Conservation (phyloP, 1,140 invertebrate genomes). For the Drosophila kurseongensis region DNA sequence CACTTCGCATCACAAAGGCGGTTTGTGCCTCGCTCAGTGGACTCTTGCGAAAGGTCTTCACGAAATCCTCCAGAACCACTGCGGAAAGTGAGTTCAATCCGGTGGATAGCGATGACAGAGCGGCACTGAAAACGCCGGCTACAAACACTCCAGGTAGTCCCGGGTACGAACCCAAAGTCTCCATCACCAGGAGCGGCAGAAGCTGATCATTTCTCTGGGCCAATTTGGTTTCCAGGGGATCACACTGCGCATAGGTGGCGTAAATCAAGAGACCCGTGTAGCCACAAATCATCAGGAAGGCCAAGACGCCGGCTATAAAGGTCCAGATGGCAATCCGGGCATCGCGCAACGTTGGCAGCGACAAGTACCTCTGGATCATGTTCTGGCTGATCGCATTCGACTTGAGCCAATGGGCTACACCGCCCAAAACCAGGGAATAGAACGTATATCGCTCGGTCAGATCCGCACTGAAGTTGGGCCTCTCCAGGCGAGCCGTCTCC, state of each 20-base stretch:
- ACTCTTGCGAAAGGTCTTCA: constrained; percentile 87
- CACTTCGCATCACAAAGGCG: constrained; percentile 88
- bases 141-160: constrained; percentile 93
- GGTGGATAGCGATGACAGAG: constrained; percentile 94
- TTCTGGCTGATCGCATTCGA: constrained; percentile 93
- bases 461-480: constrained; percentile 89
- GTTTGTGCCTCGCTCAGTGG: constrained; percentile 87
- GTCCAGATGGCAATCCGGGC: constrained; percentile 91
- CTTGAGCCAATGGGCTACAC: constrained; percentile 92
- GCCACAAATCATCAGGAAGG: constrained; percentile 87
- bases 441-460: constrained; percentile 90
- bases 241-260: constrained; percentile 93
- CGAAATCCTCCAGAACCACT: constrained; percentile 93
- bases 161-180: constrained; percentile 89
- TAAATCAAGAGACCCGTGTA: constrained; percentile 94
- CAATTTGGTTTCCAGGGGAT: constrained; percentile 91
- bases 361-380: constrained; percentile 91
- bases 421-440: constrained; percentile 91
- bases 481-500: constrained; percentile 90
- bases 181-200: constrained; percentile 92
- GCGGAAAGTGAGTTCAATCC: constrained; percentile 96
- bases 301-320: constrained; percentile 89
- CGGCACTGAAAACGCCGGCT: constrained; percentile 94
- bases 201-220: constrained; percentile 91
- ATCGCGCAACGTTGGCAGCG: constrained; percentile 88